These are phyloP conservation scores for Mungos mungo DNA, from an alignment of 2,113 vertebrate genomes.

Conservation along the genomic window DNA sequence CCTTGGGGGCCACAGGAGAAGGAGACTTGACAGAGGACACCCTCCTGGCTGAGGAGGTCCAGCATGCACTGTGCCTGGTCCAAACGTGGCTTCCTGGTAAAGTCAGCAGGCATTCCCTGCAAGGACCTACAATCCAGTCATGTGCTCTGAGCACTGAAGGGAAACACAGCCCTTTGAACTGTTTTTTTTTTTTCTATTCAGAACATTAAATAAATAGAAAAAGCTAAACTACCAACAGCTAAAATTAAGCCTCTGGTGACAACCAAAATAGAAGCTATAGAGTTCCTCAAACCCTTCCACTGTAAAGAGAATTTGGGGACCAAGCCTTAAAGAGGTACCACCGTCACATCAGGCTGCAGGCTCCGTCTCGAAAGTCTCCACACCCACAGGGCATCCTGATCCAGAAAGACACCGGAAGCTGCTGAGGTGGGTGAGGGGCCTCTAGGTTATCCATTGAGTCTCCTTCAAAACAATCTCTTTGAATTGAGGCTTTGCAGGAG, in stretches of 20 bases:
- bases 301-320: background rate
- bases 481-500: slow-evolving; percentile 63
- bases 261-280: background rate
- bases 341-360: background rate
- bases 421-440: background rate
- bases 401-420: background rate
- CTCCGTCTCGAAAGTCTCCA: background rate
- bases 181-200: background rate
- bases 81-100: background rate
- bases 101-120: background rate
- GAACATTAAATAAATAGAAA: slow-evolving; percentile 18
- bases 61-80: background rate
- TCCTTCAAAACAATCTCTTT: slow-evolving; percentile 36
- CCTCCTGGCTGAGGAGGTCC: background rate
- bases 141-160: background rate
- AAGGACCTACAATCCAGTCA: background rate
- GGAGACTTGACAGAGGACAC: background rate
- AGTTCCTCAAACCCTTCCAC: background rate
- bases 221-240: background rate
- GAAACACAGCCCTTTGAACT: background rate
- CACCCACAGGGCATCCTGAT: background rate
- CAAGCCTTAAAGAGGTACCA: background rate
- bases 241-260: background rate
- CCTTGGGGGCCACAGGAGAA: background rate
- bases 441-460: background rate